Percentiles rank a stretch among this genome's conserved stretches.
Conservation (phyloP, 1,140 invertebrate genomes). For the Polyergus mexicanus region DNA sequence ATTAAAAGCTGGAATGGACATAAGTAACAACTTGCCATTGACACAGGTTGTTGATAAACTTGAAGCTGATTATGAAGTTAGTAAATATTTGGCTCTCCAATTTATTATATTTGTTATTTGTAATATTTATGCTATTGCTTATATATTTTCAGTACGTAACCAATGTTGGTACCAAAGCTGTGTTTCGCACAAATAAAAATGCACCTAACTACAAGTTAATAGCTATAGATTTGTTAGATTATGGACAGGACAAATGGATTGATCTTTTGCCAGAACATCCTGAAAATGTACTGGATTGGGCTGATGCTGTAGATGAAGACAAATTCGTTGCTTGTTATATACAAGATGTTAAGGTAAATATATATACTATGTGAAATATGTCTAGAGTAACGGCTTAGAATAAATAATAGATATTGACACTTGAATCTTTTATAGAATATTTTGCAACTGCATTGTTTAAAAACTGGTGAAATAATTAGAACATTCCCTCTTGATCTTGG, state of each 20-base stretch:
- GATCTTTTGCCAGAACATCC: constrained; percentile 94
- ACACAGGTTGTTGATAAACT: constrained; percentile 95
- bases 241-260: constrained; percentile 93
- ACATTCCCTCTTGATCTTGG: constrained; percentile 95
- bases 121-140: not conserved
- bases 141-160: constrained; percentile 92
- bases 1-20: constrained; percentile 88
- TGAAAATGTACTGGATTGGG: constrained; percentile 96
- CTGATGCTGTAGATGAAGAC: constrained; percentile 92
- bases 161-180: constrained; percentile 93
- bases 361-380: constrained; percentile 9
- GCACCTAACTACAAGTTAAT: constrained; percentile 97
- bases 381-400: not conserved
- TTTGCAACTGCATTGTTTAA: constrained; percentile 93
- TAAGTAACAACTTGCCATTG: constrained; percentile 89
- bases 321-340: constrained; percentile 97
- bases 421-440: constrained; percentile 89
- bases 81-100: constrained; percentile 64
- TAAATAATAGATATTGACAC: constrained; percentile 26
- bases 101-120: not conserved
- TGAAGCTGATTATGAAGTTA: constrained; percentile 97
- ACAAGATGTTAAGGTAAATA: constrained; percentile 96
- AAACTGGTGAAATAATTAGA: constrained; percentile 91
- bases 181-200: constrained; percentile 97
- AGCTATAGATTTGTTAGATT: constrained; percentile 94